Evolutionary conservation across 2,797 vertebrate genomes (phyloP), one percentile per base, ranked within the genome.

Genomic region (Knipowitschia caucasica): DNA sequence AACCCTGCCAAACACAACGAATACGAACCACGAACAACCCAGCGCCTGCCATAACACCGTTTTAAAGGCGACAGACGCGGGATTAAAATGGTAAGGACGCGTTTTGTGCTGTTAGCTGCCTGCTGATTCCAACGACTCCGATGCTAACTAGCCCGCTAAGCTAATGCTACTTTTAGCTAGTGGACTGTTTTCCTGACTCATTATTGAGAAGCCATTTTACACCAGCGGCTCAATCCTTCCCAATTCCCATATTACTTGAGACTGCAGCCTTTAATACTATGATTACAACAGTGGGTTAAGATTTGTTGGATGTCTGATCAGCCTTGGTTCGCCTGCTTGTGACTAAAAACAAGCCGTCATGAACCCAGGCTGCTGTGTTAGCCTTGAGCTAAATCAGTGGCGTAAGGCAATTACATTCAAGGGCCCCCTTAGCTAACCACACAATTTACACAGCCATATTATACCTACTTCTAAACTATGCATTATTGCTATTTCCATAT

Each of bases 141-240:
- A 47, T 36, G 65, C 71, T 49, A 1, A 6, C 71, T 81, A 81
- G 56, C 67, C 14, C 4, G 81, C 83, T 85, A 83, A 75, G 81
- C 83, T 85, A 83, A 75, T 65, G 82, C 77, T 86, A 79, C 18
- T 35, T 72, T 29, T 84, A 88, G 79, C 68, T 84, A 88, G 79
- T 67, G 40, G 44, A 69, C 53, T 82, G 87, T 90, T 88, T 88
- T 79, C 87, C 86, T 90, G 88, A 89, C 83, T 90, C 88, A 90
- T 87, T 86, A 88, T 67, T 75, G 81, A 67, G 65, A 64, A 82
- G 89, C 87, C 89, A 89, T 89, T 88, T 89, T 89, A 79, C 86
- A 64, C 67, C 77, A 62, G 57, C 58, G 62, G 33, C 64, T 63
- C 61, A 18, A 67, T 21, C 38, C 43, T 27, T 3, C 23, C 12